These are phyloP conservation scores for Schizopygopsis pylzovi DNA, from an alignment of 2,797 vertebrate genomes.

Conservation along the genomic window DNA sequence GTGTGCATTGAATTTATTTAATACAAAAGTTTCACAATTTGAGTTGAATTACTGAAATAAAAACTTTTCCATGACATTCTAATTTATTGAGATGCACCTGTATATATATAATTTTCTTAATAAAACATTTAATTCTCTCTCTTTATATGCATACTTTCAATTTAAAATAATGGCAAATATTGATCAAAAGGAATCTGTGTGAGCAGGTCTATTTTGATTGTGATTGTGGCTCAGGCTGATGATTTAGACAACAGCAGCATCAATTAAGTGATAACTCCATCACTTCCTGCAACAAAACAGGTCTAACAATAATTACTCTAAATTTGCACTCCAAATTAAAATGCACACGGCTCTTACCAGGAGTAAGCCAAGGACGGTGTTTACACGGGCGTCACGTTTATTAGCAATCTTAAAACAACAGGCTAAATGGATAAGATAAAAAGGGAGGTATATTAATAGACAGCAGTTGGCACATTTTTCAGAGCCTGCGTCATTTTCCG, in stretches of 20 bases:
- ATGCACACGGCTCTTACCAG: not conserved
- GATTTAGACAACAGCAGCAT: constrained; percentile 10
- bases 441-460: constrained; percentile 36
- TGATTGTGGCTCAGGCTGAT: not conserved
- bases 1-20: too few species aligned
- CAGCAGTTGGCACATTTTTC: constrained; percentile 20
- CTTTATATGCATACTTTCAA: not conserved
- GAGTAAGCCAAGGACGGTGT: constrained; percentile 8
- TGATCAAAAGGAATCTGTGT: not conserved
- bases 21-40: too few species aligned
- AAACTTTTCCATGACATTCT: too few species aligned
- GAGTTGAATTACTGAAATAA: too few species aligned
- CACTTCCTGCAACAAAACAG: not conserved
- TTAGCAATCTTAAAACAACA: constrained; percentile 40
- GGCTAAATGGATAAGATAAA: constrained; percentile 33
- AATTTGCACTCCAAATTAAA: constrained; percentile 14
- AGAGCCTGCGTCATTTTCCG: constrained; percentile 45
- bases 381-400: constrained; percentile 27
- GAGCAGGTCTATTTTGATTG: not conserved
- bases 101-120: too few species aligned
- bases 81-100: too few species aligned
- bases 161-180: not conserved
- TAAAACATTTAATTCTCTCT: not conserved
- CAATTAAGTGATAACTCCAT: not conserved
- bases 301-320: constrained; percentile 7